These are phyloP conservation scores for Meliscaeva auricollis DNA, from an alignment of 2,888 invertebrate species.

Conservation along the genomic window DNA sequence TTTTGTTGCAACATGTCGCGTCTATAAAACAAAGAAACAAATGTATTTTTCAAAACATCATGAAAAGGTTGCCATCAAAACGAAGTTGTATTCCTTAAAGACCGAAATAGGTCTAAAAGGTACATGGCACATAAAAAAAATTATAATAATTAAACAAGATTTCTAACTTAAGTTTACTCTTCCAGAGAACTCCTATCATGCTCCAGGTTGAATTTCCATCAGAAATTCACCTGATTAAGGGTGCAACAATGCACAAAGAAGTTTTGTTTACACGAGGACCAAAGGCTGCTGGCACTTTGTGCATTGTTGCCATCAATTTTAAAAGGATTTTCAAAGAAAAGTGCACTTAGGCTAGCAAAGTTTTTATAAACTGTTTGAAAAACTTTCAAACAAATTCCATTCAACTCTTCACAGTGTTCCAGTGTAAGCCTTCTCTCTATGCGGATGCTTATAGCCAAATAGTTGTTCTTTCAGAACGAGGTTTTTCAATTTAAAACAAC, in stretches of 20 bases:
- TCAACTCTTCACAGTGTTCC: conserved; percentile 14
- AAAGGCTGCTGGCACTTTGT: not conserved
- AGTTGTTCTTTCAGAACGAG: conserved; percentile 32
- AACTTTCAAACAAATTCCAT: conserved; percentile 37
- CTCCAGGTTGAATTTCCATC: not conserved
- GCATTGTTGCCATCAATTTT: conserved; percentile 9
- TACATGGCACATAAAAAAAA: not conserved
- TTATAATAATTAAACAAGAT: not conserved
- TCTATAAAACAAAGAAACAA: not conserved
- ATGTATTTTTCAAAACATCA: not conserved
- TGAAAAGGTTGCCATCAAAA: not conserved
- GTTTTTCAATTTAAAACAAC: conserved; percentile 37
- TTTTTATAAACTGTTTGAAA: conserved; percentile 22
- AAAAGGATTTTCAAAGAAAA: conserved; percentile 22
- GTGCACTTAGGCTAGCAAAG: conserved; percentile 34
- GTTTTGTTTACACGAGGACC: conserved; percentile 12
- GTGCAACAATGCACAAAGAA: not conserved
- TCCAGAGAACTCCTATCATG: not conserved
- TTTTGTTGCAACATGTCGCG: not conserved
- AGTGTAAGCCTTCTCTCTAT: not conserved
- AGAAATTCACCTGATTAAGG: conserved; percentile 35
- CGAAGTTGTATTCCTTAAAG: not conserved
- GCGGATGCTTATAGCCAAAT: not conserved
- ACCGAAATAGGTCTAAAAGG: not conserved
- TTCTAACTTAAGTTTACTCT: not conserved